Conservation (phyloP, 2,113 vertebrate genomes). For the Lycaon pictus region DNA sequence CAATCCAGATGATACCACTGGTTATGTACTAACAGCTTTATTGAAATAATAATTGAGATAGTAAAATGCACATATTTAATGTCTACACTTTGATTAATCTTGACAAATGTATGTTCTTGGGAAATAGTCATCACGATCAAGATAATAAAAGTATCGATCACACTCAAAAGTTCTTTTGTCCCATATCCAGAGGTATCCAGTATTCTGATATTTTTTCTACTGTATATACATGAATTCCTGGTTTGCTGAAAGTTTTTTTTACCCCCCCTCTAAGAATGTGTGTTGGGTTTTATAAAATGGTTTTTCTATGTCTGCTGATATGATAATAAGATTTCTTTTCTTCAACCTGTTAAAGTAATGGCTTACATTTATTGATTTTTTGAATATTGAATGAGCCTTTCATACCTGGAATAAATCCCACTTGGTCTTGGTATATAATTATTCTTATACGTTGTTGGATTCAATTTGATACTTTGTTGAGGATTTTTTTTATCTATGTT, state of each 20-base stretch:
- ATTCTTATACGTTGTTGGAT: neutral
- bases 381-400: neutral
- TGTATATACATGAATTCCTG: neutral
- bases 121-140: neutral
- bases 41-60: neutral
- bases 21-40: neutral
- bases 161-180: neutral
- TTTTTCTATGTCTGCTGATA: neutral
- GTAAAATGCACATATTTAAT: slow-evolving; percentile 30
- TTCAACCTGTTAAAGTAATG: neutral
- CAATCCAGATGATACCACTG: neutral
- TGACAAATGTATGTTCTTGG: neutral
- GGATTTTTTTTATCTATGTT: neutral
- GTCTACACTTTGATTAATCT: neutral
- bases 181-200: neutral
- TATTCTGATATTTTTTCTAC: neutral
- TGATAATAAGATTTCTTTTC: neutral
- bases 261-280: neutral
- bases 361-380: neutral
- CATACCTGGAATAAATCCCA: neutral
- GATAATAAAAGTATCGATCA: neutral
- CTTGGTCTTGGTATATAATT: neutral
- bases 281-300: neutral
- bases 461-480: neutral
- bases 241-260: neutral